These are phyloP conservation scores for Alloscopus bannaensis DNA, from an alignment of 2,888 invertebrate genomes.

Conservation along the genomic window DNA sequence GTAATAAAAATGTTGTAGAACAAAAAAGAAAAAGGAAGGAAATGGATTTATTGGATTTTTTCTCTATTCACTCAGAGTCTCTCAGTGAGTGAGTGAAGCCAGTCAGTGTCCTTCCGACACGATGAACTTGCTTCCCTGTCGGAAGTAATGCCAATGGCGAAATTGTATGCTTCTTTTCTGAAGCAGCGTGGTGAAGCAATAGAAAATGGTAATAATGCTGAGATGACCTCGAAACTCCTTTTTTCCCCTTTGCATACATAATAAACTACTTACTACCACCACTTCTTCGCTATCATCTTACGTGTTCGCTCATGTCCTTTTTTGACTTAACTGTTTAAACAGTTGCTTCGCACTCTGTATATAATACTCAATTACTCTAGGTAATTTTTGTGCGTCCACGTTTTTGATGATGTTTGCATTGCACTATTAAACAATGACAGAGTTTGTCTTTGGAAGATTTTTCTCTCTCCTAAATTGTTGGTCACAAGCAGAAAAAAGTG, in stretches of 20 bases:
- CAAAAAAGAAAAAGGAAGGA: conserved; percentile 55
- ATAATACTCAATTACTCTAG: too few species aligned
- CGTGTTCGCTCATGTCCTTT: conserved; percentile 21
- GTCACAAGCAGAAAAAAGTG: too few species aligned
- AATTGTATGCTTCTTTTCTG: conserved; percentile 6
- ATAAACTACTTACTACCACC: conserved; percentile 49
- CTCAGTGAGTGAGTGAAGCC: too few species aligned
- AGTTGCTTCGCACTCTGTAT: too few species aligned
- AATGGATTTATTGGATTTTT: conserved; percentile 57
- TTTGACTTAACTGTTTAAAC: too few species aligned
- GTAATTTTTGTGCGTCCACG: too few species aligned
- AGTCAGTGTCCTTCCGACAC: conserved; percentile 58
- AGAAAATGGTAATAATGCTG: conserved; percentile 15
- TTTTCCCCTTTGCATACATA: conserved; percentile 62
- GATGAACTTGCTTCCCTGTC: conserved; percentile 64
- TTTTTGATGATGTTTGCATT: too few species aligned
- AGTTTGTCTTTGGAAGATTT: too few species aligned
- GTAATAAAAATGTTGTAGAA: conserved; percentile 2
- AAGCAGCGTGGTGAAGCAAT: conserved; percentile 38
- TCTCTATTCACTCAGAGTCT: neutral
- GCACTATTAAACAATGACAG: too few species aligned
- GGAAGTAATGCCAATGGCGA: conserved; percentile 60
- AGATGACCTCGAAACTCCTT: conserved; percentile 62
- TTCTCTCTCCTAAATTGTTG: too few species aligned
- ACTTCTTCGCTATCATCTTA: neutral